These are phyloP conservation scores for Luperina nickerlii DNA, from an alignment of 2,888 invertebrate species.

Conservation along the genomic window DNA sequence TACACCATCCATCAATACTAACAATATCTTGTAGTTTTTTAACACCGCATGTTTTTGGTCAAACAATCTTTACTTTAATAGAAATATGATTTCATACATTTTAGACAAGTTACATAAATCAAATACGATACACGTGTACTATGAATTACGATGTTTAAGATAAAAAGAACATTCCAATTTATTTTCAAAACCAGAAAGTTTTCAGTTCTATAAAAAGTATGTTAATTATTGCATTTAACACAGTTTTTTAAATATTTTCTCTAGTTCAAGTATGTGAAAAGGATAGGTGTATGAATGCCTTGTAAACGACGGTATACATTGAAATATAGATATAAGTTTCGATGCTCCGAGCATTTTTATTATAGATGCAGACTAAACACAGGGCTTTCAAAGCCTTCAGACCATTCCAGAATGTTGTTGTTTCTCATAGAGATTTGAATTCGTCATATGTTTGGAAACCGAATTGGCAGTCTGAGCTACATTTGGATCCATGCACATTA, in stretches of 20 bases:
- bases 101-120: slow-evolving; percentile 37
- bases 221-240: slow-evolving; percentile 28
- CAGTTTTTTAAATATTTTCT: slow-evolving; percentile 46
- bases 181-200: slow-evolving; percentile 13
- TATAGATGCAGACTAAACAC: slow-evolving; percentile 61
- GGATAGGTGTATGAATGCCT: slow-evolving; percentile 38
- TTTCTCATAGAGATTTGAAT: slow-evolving; percentile 18
- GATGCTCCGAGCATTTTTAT: slow-evolving; percentile 34
- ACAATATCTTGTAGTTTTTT: slow-evolving; percentile 39
- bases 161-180: slow-evolving; percentile 31
- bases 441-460: slow-evolving; percentile 17
- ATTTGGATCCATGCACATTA: neutral
- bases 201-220: slow-evolving; percentile 39
- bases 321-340: slow-evolving; percentile 5
- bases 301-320: slow-evolving; percentile 6
- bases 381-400: slow-evolving; percentile 44
- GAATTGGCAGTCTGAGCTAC: neutral
- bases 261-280: slow-evolving; percentile 40
- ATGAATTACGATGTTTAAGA: slow-evolving; percentile 29
- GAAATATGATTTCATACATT: slow-evolving; percentile 37
- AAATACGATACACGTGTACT: slow-evolving; percentile 14
- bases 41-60: slow-evolving; percentile 21
- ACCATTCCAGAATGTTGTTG: slow-evolving; percentile 29
- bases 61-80: slow-evolving; percentile 26
- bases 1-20: slow-evolving; percentile 32